phyloP scores from a whole-genome alignment of 2,113 vertebrate genomes.

The Oenanthe melanoleuca region DNA sequence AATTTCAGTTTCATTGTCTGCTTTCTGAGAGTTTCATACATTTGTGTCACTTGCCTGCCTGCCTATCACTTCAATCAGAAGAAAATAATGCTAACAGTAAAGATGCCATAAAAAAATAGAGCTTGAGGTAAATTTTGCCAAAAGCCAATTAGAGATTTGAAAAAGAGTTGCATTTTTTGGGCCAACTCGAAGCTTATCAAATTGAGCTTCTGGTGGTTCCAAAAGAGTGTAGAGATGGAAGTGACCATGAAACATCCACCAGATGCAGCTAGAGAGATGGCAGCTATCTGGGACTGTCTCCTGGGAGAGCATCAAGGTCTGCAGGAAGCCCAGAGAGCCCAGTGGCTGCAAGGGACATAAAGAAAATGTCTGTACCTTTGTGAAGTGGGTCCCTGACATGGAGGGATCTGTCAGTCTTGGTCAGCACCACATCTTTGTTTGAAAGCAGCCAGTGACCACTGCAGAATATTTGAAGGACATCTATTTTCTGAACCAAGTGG shows the following conservation, averaged over 20 bases:
- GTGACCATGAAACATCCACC: neutral
- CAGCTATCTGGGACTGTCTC: neutral
- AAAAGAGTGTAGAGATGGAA: neutral
- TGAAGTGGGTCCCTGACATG: rapidly evolving
- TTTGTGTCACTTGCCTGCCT: neutral
- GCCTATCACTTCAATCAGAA: neutral
- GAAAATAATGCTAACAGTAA: neutral
- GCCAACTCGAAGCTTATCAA: neutral
- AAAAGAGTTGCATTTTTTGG: neutral
- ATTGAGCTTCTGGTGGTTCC: neutral
- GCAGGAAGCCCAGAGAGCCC: neutral
- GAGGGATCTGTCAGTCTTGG: neutral
- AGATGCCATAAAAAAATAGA: neutral
- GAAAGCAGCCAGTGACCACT: neutral
- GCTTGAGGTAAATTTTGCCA: neutral
- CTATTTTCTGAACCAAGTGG: neutral
- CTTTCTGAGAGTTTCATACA: neutral
- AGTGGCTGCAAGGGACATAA: neutral
- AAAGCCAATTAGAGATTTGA: slow-evolving; percentile 16
- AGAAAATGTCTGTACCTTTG: neutral
- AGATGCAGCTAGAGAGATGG: neutral
- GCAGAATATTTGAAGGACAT: neutral
- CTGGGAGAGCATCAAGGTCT: neutral
- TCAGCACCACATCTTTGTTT: neutral
- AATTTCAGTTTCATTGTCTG: neutral